Evolutionary conservation across 2,113 vertebrate species (phyloP), one percentile per base, ranked within the genome.

Genomic region (Pholis gunnellus): DNA sequence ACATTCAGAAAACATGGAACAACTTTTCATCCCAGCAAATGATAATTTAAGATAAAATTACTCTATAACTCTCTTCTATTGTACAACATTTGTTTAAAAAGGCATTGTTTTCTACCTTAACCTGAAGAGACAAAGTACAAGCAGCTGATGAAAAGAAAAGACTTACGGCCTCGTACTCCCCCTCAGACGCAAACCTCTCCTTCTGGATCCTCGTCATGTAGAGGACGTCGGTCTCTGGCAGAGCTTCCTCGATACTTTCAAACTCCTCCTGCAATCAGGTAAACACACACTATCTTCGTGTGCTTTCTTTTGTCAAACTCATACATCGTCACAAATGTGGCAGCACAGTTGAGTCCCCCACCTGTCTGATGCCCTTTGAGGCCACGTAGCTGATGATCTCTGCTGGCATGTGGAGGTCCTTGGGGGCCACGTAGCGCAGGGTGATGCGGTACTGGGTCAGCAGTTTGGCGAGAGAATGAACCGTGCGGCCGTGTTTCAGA

Each of bases 201-300:
- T 97, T 99, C 95, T 99, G 98, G 90, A 99, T 99, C 40, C 98
- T 96, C 0, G 98, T 99, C 96, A 99, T 94, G 93, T 99, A 99
- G 14, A 99, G 96, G 61, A 99, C 97, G 0, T 99, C 98, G 0
- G 98, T 98, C 48, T 98, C 98, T 0, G 98, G 97, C 75, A 99
- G 93, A 0, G 98, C 98, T 74, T 98, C 98, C 93, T 99, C 98
- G 0, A 99, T 97, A 81, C 95, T 99, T 87, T 95, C 96, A 7
- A 98, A 99, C 92, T 99, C 97, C 91, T 99, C 98, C 98, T 99
- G 94, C 40, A 63, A 22, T 38, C 54, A 38, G 3, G 17, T 0
- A 0, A 25, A 31, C 59, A 66, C 0, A 9, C 57, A 71, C 8
- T 14, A 63, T 6, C 15, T 4, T 14, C 14, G 5, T 10, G 17